Conservation (phyloP, 2,797 vertebrate genomes). For the Carcharodon carcharias region DNA sequence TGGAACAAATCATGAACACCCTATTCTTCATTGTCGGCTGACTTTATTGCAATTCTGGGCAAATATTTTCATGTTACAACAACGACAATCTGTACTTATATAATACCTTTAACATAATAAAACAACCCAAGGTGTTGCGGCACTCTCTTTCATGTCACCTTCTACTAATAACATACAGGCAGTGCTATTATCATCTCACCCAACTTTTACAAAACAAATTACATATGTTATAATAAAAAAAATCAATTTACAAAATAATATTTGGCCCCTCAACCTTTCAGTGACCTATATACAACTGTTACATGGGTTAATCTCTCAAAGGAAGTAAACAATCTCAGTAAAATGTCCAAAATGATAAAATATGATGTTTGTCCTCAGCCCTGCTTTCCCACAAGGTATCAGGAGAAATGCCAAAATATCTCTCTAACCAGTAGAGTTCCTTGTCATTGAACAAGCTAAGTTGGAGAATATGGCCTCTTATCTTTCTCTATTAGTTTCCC, state of each 20-base stretch:
- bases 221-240: not conserved
- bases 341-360: not conserved
- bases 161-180: not conserved
- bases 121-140: not conserved
- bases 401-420: not conserved
- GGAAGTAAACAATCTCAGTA: not conserved
- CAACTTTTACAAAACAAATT: not conserved
- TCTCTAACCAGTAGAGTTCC: not conserved
- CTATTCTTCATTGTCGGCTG: not conserved
- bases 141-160: not conserved
- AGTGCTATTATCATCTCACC: not conserved
- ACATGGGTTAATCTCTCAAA: not conserved
- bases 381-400: not conserved
- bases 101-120: not conserved
- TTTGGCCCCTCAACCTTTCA: not conserved
- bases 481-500: not conserved
- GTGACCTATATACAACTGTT: not conserved
- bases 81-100: not conserved
- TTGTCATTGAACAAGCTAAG: not conserved
- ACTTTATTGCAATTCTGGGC: not conserved
- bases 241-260: not conserved
- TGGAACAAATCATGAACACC: not conserved
- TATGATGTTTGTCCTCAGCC: not conserved
- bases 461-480: not conserved
- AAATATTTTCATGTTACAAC: not conserved